Percentiles rank a stretch among this genome's conserved stretches.
Evolutionary conservation across 2,113 vertebrate genomes (phyloP).

Genomic region (Chamaea fasciata): DNA sequence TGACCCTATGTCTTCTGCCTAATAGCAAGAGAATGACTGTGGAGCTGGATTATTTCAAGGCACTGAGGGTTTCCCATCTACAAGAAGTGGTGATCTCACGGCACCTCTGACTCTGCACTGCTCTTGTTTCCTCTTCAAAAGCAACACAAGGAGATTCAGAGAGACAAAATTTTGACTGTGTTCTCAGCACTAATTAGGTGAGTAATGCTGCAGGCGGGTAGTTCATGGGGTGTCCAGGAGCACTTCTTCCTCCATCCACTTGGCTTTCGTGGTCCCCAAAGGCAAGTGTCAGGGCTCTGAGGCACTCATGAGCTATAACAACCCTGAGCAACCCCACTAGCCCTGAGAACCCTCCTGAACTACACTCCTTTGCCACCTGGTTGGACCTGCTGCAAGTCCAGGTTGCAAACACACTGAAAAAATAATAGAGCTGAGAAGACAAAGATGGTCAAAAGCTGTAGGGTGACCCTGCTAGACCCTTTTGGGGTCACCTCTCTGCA

Average conservation of each 20-base stretch:
- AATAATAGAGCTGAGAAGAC: not conserved
- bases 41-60: not conserved
- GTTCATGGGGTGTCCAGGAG: not conserved
- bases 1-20: not conserved
- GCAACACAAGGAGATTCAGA: not conserved
- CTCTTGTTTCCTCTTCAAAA: not conserved
- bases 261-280: not conserved
- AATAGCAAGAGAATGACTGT: not conserved
- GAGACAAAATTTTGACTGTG: not conserved
- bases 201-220: not conserved
- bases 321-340: not conserved
- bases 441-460: not conserved
- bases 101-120: not conserved
- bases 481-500: not conserved
- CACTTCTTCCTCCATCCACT: not conserved
- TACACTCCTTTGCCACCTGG: not conserved
- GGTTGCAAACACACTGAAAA: not conserved
- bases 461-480: not conserved
- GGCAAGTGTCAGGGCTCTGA: not conserved
- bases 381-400: not conserved
- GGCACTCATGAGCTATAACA: accelerated
- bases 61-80: not conserved
- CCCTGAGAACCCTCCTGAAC: not conserved
- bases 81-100: not conserved
- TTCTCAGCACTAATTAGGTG: not conserved